Base-by-base conservation (phyloP, 2,888 invertebrate species). In the Thelaira solivaga region DNA sequence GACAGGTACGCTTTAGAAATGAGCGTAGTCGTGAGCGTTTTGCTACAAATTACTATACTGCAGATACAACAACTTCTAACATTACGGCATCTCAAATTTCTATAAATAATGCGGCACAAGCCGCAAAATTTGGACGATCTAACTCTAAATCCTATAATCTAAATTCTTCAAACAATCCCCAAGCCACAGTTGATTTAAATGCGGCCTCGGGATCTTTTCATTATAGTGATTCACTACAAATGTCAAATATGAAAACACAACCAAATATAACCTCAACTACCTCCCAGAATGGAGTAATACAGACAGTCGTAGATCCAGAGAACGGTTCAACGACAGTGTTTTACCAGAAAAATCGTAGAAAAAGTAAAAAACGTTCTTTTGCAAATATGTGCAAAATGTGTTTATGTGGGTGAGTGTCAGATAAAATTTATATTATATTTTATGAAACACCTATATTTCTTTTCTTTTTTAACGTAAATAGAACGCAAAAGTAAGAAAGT, bases 1-100 rank as follows among this genome's bases (percentile, higher is more conserved):
- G 88, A 83, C 86, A 88, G 84, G 84, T 88, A 85, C 88, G 87
- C 84, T 85, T 87, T 83, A 87, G 88, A 86, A 88, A 88, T 88
- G 88, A 88, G 83, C 85, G 87, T 81, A 88, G 88, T 83, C 86
- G 87, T 83, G 88, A 88, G 83, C 87, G 88, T 83, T 82, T 80
- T 81, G 8, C 3, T 2, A 57, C 67, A 36, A 31, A 55, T 36
- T 34, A 55, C 55, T 82, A 45, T 39, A 20, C 57, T 47, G 39
- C 57, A 8, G 83, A 81, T 80, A 83, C 80, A 76, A 74, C 31
- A 65, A 59, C 76, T 16, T 55, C 68, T 13, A 43, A 72, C 47
- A 72, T 55, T 49, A 77, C 76, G 71, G 61, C 77, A 34, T 62
- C 72, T 20, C 62, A 57, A 51, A 29, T 26, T 36, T 7, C 59